A percentile compares a stretch with the other conserved stretches of the same genome.
Evolutionary conservation across 2,797 vertebrate genomes (phyloP).

Genomic region (Pterois miles): DNA sequence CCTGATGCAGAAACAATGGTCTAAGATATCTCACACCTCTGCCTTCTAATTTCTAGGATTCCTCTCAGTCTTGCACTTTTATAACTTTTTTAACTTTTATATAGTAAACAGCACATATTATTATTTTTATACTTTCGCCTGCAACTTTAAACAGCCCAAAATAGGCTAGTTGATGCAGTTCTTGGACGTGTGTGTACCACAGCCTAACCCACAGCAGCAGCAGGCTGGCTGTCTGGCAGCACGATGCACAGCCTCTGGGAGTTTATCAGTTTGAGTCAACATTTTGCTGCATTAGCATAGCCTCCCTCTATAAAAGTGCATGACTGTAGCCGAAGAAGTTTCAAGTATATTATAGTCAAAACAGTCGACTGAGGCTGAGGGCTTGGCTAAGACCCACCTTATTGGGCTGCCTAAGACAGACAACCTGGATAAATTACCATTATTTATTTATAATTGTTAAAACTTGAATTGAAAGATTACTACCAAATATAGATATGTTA

Average conservation of each 20-base stretch:
- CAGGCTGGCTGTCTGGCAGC: slow-evolving; percentile 12
- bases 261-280: slow-evolving; percentile 17
- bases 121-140: background rate
- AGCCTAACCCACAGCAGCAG: background rate
- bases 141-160: background rate
- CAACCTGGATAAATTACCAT: too few species aligned
- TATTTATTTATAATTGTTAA: background rate
- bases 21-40: background rate
- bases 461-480: background rate
- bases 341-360: background rate
- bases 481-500: background rate
- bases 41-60: background rate
- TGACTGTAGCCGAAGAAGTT: background rate
- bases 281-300: slow-evolving; percentile 15
- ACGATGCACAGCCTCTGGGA: background rate
- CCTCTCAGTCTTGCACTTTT: background rate
- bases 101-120: background rate
- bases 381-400: background rate
- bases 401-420: background rate
- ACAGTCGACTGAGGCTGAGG: background rate
- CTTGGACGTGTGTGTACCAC: slow-evolving; percentile 5
- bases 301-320: background rate
- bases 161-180: slow-evolving; percentile 2
- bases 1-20: background rate
- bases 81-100: background rate